These are phyloP conservation scores for Trogon surrucura DNA, from an alignment of 2,113 vertebrate genomes.

Conservation along the genomic window DNA sequence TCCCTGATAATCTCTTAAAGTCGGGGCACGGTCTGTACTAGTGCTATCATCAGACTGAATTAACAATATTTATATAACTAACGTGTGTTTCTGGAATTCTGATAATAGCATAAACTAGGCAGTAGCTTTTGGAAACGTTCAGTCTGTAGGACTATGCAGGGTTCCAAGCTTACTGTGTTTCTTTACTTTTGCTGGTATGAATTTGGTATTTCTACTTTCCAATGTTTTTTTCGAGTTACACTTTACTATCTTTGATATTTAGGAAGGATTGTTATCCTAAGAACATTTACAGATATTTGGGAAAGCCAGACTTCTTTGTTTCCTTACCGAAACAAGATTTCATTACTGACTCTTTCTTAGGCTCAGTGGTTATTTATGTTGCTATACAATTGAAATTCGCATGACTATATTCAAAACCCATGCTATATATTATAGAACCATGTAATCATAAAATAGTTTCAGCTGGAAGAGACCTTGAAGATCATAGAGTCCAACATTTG, in stretches of 20 bases:
- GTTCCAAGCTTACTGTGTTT: not conserved
- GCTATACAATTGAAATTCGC: not conserved
- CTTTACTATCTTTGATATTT: not conserved
- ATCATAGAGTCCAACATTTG: no score
- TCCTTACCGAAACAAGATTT: not conserved
- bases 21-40: not conserved
- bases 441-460: no score
- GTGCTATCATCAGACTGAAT: not conserved
- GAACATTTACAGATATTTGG: not conserved
- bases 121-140: not conserved
- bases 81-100: not conserved
- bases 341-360: not conserved
- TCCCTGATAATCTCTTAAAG: constrained; percentile 8
- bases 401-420: not conserved
- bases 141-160: not conserved
- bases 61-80: constrained; percentile 12
- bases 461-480: no score
- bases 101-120: not conserved
- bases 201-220: not conserved
- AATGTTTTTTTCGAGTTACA: not conserved
- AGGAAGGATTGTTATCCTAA: not conserved
- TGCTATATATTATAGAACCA: not conserved
- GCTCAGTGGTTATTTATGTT: not conserved
- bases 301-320: not conserved
- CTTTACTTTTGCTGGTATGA: not conserved